Evolutionary conservation across 2,888 invertebrate genomes (phyloP).

Genomic region (Macrophya annulata): DNA sequence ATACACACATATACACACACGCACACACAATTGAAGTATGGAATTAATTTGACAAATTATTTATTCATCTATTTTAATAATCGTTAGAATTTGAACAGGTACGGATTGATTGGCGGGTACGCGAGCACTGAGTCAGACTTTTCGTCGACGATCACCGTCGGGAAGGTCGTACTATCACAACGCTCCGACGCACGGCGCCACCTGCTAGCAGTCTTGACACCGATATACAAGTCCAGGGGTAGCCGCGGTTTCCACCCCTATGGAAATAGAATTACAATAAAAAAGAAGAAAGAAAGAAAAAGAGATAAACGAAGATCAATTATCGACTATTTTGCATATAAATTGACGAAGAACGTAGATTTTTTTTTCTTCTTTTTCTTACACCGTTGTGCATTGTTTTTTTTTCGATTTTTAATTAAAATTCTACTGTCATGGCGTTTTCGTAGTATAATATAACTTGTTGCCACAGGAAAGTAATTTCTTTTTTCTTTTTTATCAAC

Average conservation of each 20-base stretch:
- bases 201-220: conserved; percentile 44
- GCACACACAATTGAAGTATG: neutral
- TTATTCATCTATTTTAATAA: neutral
- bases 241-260: neutral
- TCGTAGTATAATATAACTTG: neutral
- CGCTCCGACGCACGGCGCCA: conserved; percentile 45
- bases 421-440: too few relatives aligned
- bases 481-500: neutral
- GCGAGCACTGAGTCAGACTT: conserved; percentile 73
- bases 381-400: neutral
- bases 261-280: neutral
- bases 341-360: neutral
- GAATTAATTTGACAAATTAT: neutral
- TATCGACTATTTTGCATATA: neutral
- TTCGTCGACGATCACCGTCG: conserved; percentile 68
- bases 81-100: conserved; percentile 58
- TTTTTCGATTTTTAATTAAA: neutral
- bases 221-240: neutral
- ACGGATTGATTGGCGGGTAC: conserved; percentile 74
- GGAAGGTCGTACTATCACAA: conserved; percentile 18
- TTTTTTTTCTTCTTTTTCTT: neutral
- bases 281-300: neutral
- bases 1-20: too few relatives aligned
- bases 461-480: neutral
- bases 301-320: neutral